phyloP scores from a whole-genome alignment of 2,113 vertebrate genomes.

The Xyliphius kryptos region DNA sequence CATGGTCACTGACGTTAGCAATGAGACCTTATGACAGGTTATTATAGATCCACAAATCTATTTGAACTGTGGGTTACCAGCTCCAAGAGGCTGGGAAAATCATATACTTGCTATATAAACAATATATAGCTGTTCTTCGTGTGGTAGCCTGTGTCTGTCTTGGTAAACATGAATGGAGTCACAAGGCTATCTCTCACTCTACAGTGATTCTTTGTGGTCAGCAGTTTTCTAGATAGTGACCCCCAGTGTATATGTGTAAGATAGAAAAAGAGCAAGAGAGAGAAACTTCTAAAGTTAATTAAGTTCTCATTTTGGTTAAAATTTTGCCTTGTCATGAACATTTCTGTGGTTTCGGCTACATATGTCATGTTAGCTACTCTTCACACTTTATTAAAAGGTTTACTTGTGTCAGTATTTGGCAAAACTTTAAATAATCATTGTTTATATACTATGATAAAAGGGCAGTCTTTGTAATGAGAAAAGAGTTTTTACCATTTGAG shows the following conservation, averaged over 20 bases:
- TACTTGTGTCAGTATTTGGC: too few relatives aligned
- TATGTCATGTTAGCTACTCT: too few relatives aligned
- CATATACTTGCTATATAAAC: conserved; percentile 28
- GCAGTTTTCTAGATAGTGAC: conserved; percentile 27
- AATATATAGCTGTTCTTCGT: conserved; percentile 19
- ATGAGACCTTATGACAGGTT: conserved; percentile 15
- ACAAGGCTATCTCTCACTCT: conserved; percentile 33
- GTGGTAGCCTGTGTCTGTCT: conserved; percentile 20
- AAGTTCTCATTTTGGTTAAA: too few relatives aligned
- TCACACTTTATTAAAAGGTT: too few relatives aligned
- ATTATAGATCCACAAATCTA: neutral
- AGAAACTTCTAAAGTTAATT: too few relatives aligned
- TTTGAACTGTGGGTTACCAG: neutral
- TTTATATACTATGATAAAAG: too few relatives aligned
- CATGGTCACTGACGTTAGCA: neutral
- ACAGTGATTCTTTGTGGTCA: conserved; percentile 42
- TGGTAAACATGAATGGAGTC: conserved; percentile 38
- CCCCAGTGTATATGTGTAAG: conserved; percentile 15
- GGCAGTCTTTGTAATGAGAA: too few relatives aligned
- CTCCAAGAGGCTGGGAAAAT: conserved; percentile 2
- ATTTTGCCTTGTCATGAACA: too few relatives aligned
- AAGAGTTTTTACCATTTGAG: too few relatives aligned
- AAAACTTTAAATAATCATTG: too few relatives aligned
- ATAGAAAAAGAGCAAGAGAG: neutral
- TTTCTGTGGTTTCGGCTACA: too few relatives aligned